Conservation (phyloP, 2,888 invertebrate species). For the Gnatocerus cornutus region DNA sequence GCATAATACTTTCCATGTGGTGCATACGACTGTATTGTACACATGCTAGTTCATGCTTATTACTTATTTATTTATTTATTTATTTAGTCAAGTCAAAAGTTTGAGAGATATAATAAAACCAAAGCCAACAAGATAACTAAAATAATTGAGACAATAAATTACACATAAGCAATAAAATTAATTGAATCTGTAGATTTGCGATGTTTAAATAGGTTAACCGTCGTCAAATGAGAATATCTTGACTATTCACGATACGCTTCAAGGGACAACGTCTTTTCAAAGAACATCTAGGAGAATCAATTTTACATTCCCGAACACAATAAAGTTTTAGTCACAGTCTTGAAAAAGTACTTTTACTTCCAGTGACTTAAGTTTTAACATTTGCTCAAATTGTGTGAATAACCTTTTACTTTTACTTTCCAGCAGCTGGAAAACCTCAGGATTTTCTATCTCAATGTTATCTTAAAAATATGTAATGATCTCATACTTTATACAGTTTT, state of each 20-base stretch:
- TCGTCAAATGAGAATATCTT: too few relatives aligned
- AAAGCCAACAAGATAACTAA: not conserved
- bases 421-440: not conserved
- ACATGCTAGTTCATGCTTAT: not conserved
- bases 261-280: not conserved
- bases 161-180: too few relatives aligned
- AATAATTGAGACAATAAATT: too few relatives aligned
- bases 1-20: slow-evolving; percentile 4
- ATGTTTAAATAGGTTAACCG: too few relatives aligned
- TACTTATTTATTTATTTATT: slow-evolving; percentile 1
- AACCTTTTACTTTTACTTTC: slow-evolving; percentile 4
- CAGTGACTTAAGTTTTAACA: not conserved
- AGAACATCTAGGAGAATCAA: not conserved
- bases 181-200: too few relatives aligned
- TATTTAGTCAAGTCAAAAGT: not conserved
- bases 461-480: too few relatives aligned
- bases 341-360: not conserved
- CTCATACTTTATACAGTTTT: too few relatives aligned
- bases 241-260: not conserved
- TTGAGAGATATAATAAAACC: not conserved
- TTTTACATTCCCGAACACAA: not conserved
- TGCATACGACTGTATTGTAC: slow-evolving; percentile 1
- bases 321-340: not conserved
- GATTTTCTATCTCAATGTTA: not conserved
- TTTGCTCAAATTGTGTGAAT: slow-evolving; percentile 2